Base-by-base conservation (phyloP, 2,113 vertebrate genomes). In the Archilochus colubris region DNA sequence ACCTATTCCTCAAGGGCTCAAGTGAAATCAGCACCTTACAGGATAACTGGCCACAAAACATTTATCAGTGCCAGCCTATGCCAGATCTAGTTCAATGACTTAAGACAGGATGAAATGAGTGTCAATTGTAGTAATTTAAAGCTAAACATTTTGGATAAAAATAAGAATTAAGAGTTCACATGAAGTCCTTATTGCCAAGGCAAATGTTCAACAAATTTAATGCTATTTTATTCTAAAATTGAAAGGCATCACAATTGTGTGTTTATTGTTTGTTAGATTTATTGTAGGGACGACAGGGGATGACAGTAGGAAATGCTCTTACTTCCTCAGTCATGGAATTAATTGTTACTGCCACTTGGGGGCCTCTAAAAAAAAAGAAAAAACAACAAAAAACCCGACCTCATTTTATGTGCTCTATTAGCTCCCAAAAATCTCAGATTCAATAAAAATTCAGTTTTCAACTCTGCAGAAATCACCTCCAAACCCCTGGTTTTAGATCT, bases 391-490 rank as follows among this genome's bases (percentile, higher is more conserved):
- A 12, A 40, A 40, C 40, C 40, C 40, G 10, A 40, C 40, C 12
- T 58, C 1, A 38, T 91, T 94, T 94, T 63, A 53, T 80, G 88
- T 88, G 82, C 67, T 93, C 51, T 86, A 40, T 64, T 95, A 92
- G 82, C 11, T 91, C 40, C 50, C 7, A 6, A 82, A 87, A 87
- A 69, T 69, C 43, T 66, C 93, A 87, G 27, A 69, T 76, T 82
- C 63, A 59, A 59, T 76, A 91, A 87, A 75, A 89, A 28, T 5
- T 79, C 20, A 8, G 14, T 81, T 89, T 90, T 83, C 57, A n/a
- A 50, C 64, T 59, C 55, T 4, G 21, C 15, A 82, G 40, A 93
- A 84, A 78, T 81, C 27, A 31, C 4, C 3, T 9, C 10, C 12
- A 43, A 84, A 78, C 4, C 9, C 20, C 19, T 54, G 12, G 3